Percentiles rank a stretch among this genome's conserved stretches.
Conservation (phyloP, 1,140 invertebrate genomes). For the Holotrichia oblita region DNA sequence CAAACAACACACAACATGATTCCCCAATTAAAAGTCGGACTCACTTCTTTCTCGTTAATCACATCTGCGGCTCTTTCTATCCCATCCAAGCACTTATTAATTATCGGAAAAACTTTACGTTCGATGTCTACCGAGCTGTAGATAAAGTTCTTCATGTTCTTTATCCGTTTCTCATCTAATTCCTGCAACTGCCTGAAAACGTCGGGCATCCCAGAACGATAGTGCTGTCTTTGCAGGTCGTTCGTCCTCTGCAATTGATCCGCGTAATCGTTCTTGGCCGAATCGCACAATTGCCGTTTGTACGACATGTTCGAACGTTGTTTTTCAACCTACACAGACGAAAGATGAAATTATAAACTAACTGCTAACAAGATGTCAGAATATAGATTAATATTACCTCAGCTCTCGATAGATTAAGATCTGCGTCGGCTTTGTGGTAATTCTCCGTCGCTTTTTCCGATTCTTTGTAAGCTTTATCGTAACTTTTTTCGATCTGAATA, state of each 20-base stretch:
- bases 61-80: conserved; percentile 90
- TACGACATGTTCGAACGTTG: conserved; percentile 85
- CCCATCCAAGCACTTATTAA: conserved; percentile 94
- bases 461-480: conserved; percentile 93
- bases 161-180: conserved; percentile 85
- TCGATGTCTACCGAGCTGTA: conserved; percentile 89
- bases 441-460: conserved; percentile 92
- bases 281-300: conserved; percentile 91
- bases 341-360: not conserved
- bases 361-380: no score
- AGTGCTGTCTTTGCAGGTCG: conserved; percentile 90
- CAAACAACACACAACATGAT: no score
- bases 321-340: conserved; percentile 78
- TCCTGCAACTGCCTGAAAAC: conserved; percentile 88
- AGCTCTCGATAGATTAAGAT: conserved; percentile 92
- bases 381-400: conserved; percentile 67
- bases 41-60: conserved; percentile 84
- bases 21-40: conserved; percentile 46
- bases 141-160: conserved; percentile 92
- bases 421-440: conserved; percentile 93
- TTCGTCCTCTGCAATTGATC: conserved; percentile 96
- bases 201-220: conserved; percentile 82
- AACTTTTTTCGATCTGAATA: conserved; percentile 91
- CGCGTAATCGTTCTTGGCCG: conserved; percentile 96
- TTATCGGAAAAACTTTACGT: conserved; percentile 93